Evolutionary conservation across 2,113 vertebrate genomes (phyloP), one percentile per base, ranked within the genome.

Genomic region (Tiliqua scincoides): DNA sequence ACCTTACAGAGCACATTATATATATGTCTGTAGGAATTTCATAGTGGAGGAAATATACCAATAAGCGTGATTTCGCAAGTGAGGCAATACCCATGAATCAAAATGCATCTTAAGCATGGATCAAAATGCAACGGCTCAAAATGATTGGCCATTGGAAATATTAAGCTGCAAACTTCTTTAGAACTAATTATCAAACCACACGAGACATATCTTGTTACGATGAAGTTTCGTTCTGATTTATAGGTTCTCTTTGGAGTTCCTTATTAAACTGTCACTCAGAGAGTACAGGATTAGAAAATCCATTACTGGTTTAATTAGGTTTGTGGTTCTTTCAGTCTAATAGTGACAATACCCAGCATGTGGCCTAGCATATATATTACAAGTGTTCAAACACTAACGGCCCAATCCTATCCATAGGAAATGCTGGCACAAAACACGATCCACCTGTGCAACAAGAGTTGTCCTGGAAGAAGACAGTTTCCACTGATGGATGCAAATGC

Each of bases 201-300:
- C 77, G 72, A 15, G 12, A n/a, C 74, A 1, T 80, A 70, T 76
- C 88, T 91, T 84, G 11, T 85, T 93, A 93, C 83, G 61, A 88
- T 14, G 75, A 84, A 91, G 4, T 40, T 83, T 92, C 62, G 17
- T 91, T 95, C 91, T 94, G 67, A 93, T 92, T 94, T 95, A 86
- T 43, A 89, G 73, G 72, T 83, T 91, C 89, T 85, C 52, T 40
- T 30, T 85, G 84, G 86, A 85, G 71, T n/a, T 93, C 76, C 92
- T 95, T 92, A 94, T 94, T 95, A 93, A 93, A 94, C 80, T 92
- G 92, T 92, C 89, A 91, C 48, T 95, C 80, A 62, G 82, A 76
- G 59, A 82, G 3, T 67, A 59, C 43, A 80, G 65, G 73, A 92
- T 74, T 79, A 87, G 90, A 94, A 93, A 95, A 89, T 23, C 54